phyloP scores from a whole-genome alignment of 2,888 invertebrate genomes.

The Globia sparganii region DNA sequence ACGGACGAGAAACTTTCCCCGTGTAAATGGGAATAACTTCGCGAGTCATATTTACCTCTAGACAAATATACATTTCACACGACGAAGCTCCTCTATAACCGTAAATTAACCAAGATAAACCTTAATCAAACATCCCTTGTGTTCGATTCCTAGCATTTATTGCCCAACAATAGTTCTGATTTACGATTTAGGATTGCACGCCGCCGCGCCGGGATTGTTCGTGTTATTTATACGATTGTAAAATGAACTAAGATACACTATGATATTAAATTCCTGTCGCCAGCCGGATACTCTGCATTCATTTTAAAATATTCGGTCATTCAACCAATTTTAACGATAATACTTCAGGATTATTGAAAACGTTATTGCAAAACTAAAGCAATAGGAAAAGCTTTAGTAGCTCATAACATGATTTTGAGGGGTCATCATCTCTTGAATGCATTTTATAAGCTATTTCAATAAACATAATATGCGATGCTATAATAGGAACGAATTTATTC shows the following conservation, averaged over 20 bases:
- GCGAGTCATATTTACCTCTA: conserved; percentile 20
- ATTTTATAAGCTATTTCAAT: conserved; percentile 24
- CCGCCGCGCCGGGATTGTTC: conserved; percentile 79
- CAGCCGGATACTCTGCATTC: not conserved
- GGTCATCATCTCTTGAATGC: conserved; percentile 23
- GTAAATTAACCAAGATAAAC: conserved; percentile 89
- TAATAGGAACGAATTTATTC: conserved; percentile 4
- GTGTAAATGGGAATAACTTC: not conserved
- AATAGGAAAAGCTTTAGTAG: conserved; percentile 8
- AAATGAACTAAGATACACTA: conserved; percentile 70
- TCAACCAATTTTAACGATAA: not conserved
- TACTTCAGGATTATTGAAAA: not conserved
- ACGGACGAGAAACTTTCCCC: not conserved
- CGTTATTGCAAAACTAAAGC: conserved; percentile 1
- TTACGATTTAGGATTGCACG: conserved; percentile 84
- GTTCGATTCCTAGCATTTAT: conserved; percentile 88
- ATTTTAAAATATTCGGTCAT: not conserved
- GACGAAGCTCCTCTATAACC: conserved; percentile 79
- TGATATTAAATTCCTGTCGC: conserved; percentile 28
- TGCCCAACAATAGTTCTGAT: conserved; percentile 89
- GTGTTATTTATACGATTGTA: conserved; percentile 80
- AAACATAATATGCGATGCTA: conserved; percentile 9
- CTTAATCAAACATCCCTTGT: conserved; percentile 89
- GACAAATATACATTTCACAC: conserved; percentile 58
- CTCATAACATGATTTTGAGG: conserved; percentile 18